A percentile compares a stretch with the other conserved stretches of the same genome.
Conservation (phyloP, 1,140 invertebrate genomes). For the Mya arenaria region DNA sequence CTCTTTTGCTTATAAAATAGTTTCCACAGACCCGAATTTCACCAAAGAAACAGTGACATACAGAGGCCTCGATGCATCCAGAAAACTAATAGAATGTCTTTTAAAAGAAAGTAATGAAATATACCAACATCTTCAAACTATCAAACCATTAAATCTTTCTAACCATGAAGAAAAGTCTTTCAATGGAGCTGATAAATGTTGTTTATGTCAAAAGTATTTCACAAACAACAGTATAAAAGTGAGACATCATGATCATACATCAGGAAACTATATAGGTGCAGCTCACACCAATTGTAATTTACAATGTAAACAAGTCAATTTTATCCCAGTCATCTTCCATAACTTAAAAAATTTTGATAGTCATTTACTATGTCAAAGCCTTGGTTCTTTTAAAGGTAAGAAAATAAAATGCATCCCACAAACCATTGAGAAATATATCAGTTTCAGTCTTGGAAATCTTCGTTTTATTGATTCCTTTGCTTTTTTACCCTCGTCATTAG, state of each 20-base stretch:
- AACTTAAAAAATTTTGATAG: slow-evolving; percentile 79
- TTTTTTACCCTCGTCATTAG: slow-evolving; percentile 46
- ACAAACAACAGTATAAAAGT: slow-evolving; percentile 19
- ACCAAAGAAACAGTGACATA: slow-evolving; percentile 23
- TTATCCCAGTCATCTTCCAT: slow-evolving; percentile 80
- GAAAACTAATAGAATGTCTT: slow-evolving; percentile 46
- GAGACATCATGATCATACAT: slow-evolving; percentile 47
- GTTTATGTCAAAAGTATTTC: slow-evolving; percentile 55
- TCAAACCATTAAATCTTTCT: slow-evolving; percentile 35
- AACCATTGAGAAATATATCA: slow-evolving; percentile 76
- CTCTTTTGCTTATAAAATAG: slow-evolving; percentile 45
- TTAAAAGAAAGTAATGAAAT: slow-evolving; percentile 20
- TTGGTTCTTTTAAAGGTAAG: slow-evolving; percentile 66
- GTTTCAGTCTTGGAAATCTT: slow-evolving; percentile 38
- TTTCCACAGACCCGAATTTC: slow-evolving; percentile 23
- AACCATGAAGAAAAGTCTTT: slow-evolving; percentile 20
- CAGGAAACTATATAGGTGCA: slow-evolving; percentile 40
- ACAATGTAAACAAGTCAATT: slow-evolving; percentile 41
- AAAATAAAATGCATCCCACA: slow-evolving; percentile 76
- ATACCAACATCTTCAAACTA: slow-evolving; percentile 1
- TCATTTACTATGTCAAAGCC: slow-evolving; percentile 74
- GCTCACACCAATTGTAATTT: slow-evolving; percentile 49
- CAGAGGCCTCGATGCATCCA: slow-evolving; percentile 23
- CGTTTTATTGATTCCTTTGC: slow-evolving; percentile 54
- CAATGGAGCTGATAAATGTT: slow-evolving; percentile 19